Base-by-base conservation (phyloP, 2,888 invertebrate genomes). In the Yponomeuta plumbellus region DNA sequence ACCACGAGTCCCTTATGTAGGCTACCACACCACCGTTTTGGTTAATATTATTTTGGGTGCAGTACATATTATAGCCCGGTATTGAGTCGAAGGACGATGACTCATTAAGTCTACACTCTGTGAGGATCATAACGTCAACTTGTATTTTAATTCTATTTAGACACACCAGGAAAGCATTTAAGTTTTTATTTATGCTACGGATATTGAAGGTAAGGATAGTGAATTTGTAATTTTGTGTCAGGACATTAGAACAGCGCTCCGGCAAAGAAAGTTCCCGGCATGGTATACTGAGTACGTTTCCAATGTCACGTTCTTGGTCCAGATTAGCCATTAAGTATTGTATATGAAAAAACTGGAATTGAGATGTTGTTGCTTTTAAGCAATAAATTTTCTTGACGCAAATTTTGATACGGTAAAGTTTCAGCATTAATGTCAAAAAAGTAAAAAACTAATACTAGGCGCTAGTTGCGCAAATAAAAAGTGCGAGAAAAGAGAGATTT, bases 21-120 rank as follows among this genome's bases (percentile, higher is more conserved):
- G 63, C 62, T 11, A 70, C 70, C 0, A 71, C 69, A 4, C 70
- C 70, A 26, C 71, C 68, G 17, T 66, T 63, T 66, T 69, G 67
- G 40, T 71, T 71, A 13, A 69, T 64, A 20, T 26, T 44, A 34
- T 67, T 68, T 13, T 61, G 26, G 8, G 70, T 66, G 4, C 20
- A 10, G 64, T 61, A 68, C 4, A 52, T 1, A 0, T 10, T 65
- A 20, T 70, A 70, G 0, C 67, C 67, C 6, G 61, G 23, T 4
- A 69, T 34, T 44, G 44, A 11, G 10, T 44, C 3, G 4, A 44
- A 8, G 11, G 13, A 11, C 11, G 11, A 13, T 44, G 44, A 66
- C 3, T 69, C 61, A 26, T 26, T 23, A 1, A 70, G 61, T 66
- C 70, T 68, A 59, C 70, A 71, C 11, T 72, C 72, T 3, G 63